A percentile compares a stretch with the other conserved stretches of the same genome.
Conservation (phyloP, 2,797 vertebrate species). For the Malurus leucopterus region DNA sequence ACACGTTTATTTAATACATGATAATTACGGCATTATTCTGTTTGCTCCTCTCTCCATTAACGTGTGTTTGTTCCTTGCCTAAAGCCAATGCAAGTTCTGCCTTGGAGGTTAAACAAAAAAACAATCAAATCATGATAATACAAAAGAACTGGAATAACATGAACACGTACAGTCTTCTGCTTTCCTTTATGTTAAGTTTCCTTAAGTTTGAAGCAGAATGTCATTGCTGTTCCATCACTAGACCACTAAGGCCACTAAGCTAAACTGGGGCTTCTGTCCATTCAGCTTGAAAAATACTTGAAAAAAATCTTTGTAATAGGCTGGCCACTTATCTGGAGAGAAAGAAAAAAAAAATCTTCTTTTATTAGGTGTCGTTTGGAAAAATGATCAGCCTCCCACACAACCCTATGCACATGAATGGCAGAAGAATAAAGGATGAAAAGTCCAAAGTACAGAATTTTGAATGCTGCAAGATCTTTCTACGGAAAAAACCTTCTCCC, state of each 20-base stretch:
- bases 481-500: conserved; percentile 11
- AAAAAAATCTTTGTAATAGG: background rate
- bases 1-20: background rate
- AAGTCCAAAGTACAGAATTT: background rate
- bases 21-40: background rate
- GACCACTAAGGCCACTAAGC: conserved; percentile 22
- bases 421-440: conserved; percentile 38
- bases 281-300: conserved; percentile 16
- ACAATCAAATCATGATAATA: background rate
- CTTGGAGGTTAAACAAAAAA: background rate
- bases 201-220: background rate
- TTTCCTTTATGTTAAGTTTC: background rate
- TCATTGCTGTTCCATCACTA: background rate
- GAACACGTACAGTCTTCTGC: background rate
- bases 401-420: conserved; percentile 10
- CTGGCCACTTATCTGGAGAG: conserved; percentile 27
- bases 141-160: background rate
- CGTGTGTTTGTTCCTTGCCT: background rate
- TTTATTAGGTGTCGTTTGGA: conserved; percentile 42
- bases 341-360: conserved; percentile 26
- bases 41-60: background rate
- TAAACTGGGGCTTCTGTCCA: conserved; percentile 23
- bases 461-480: conserved; percentile 19
- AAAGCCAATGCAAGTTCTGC: background rate
- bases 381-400: conserved; percentile 30